Evolutionary conservation across 2,113 vertebrate species (phyloP).

Genomic region (Chrysemys picta): DNA sequence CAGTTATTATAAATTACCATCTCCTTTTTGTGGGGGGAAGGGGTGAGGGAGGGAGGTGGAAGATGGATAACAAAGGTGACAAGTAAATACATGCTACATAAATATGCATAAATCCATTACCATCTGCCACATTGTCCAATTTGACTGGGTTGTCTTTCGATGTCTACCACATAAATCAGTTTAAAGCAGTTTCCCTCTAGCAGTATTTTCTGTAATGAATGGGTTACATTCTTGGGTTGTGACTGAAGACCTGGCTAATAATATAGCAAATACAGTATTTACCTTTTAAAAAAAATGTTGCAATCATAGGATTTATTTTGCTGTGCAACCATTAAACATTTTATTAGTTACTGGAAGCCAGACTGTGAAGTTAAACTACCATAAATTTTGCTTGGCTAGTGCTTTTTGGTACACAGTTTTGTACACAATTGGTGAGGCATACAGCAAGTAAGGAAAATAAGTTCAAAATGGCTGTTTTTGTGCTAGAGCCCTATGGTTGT

Average conservation of each 20-base stretch:
- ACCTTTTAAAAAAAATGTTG: constrained; percentile 8
- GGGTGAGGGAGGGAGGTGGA: constrained; percentile 46
- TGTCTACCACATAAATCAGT: constrained; percentile 79
- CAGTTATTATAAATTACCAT: constrained; percentile 73
- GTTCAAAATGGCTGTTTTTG: constrained; percentile 36
- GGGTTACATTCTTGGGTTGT: constrained; percentile 67
- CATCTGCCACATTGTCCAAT: constrained; percentile 78
- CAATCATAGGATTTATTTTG: constrained; percentile 64
- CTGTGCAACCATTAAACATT: constrained; percentile 57
- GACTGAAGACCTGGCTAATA: constrained; percentile 67
- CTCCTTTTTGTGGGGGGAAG: constrained; percentile 45
- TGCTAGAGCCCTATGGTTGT: constrained; percentile 6
- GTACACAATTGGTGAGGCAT: constrained; percentile 15
- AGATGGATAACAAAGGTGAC: constrained; percentile 77
- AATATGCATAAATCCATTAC: constrained; percentile 81
- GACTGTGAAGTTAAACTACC: constrained; percentile 62
- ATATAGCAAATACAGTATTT: constrained; percentile 55
- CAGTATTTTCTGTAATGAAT: constrained; percentile 73
- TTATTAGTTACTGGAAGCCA: constrained; percentile 52
- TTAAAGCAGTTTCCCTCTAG: constrained; percentile 76
- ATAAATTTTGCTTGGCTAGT: constrained; percentile 59
- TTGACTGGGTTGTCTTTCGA: constrained; percentile 75
- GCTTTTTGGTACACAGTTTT: constrained; percentile 60
- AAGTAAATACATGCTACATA: constrained; percentile 80
- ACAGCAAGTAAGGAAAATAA: constrained; percentile 40